phyloP scores from a whole-genome alignment of 2,797 vertebrate species.

The Sphenodon punctatus region DNA sequence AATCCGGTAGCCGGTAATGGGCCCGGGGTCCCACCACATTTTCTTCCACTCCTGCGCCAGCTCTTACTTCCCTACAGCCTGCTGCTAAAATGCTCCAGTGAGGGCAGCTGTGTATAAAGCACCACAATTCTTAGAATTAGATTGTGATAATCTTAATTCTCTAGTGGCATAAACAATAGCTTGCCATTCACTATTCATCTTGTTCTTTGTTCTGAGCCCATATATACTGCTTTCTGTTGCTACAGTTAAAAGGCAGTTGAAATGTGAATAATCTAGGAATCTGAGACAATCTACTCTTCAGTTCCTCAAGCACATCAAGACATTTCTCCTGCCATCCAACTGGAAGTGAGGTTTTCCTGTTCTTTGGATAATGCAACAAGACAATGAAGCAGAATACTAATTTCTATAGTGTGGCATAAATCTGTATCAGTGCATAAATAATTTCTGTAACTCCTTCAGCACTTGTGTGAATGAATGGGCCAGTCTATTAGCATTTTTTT shows the following conservation, averaged over 20 bases:
- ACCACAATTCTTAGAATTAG: neutral
- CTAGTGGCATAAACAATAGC: conserved; percentile 14
- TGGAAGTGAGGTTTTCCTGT: conserved; percentile 44
- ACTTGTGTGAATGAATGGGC: neutral
- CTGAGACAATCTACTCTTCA: conserved; percentile 6
- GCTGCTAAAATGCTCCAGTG: no score
- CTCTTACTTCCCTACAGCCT: no score
- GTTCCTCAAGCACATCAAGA: neutral
- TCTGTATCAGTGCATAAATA: conserved; percentile 40
- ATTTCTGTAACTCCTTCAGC: conserved; percentile 46
- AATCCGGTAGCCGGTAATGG: no score
- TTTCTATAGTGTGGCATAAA: conserved; percentile 12
- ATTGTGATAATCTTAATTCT: conserved; percentile 33
- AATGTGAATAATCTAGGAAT: conserved; percentile 22
- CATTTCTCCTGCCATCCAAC: conserved; percentile 22
- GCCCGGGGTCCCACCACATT: no score
- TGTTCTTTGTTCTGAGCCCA: conserved; percentile 12
- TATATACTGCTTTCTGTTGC: conserved; percentile 33
- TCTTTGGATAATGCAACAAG: conserved; percentile 22
- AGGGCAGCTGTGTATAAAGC: no score
- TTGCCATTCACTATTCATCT: conserved; percentile 2
- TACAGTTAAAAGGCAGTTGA: conserved; percentile 39
- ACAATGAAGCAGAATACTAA: neutral
- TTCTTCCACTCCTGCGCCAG: no score
- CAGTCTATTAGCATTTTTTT: conserved; percentile 3